These are phyloP conservation scores for Heterocephalus glaber DNA, from an alignment of 2,113 vertebrate species.

Conservation along the genomic window DNA sequence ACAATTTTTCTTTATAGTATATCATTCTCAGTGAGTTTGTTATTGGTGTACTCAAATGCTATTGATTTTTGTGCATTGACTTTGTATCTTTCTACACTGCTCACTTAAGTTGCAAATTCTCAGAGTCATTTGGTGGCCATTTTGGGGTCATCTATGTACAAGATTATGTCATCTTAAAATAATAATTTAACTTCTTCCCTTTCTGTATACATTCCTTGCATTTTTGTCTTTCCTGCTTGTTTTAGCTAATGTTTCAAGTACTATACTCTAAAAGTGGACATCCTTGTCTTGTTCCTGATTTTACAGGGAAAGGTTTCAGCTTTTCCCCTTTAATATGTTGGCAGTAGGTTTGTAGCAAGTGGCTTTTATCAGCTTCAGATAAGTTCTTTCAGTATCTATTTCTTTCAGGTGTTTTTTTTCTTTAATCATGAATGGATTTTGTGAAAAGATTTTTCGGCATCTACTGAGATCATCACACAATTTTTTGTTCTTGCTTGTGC, in stretches of 20 bases:
- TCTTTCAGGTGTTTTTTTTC: not conserved
- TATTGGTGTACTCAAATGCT: not conserved
- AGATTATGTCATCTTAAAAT: not conserved
- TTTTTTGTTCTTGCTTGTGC: no score
- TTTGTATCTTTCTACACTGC: not conserved
- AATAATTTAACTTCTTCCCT: not conserved
- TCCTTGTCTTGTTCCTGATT: not conserved
- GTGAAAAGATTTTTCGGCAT: not conserved
- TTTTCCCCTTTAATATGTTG: not conserved
- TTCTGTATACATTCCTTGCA: not conserved
- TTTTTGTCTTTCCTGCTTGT: not conserved
- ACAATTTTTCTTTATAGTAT: no score
- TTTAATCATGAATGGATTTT: not conserved
- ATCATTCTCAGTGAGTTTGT: not conserved
- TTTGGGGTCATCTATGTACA: not conserved
- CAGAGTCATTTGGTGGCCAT: not conserved
- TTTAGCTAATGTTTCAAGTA: not conserved
- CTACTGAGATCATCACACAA: no score
- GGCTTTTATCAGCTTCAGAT: not conserved
- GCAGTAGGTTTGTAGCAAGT: not conserved
- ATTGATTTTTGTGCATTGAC: not conserved
- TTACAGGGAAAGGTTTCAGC: not conserved
- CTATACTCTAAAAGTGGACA: not conserved
- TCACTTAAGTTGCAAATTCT: not conserved
- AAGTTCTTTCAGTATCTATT: not conserved